Evolutionary conservation across 2,888 invertebrate species (phyloP).

Genomic region (Leuctra nigra): DNA sequence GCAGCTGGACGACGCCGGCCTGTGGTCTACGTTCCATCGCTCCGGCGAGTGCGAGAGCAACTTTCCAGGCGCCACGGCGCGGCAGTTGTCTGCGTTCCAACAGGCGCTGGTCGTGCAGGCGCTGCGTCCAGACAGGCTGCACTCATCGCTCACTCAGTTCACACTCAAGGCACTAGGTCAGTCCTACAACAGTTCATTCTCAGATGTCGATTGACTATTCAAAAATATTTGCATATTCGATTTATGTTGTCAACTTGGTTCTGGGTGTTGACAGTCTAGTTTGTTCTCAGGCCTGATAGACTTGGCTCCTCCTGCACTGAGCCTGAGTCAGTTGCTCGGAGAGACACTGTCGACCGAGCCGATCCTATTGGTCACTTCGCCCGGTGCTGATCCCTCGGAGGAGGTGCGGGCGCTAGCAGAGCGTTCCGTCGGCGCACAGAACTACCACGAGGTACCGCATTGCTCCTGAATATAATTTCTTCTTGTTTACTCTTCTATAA

Average conservation of each 20-base stretch:
- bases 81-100: conserved; percentile 66
- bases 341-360: conserved; percentile 58
- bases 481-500: no score
- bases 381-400: conserved; percentile 86
- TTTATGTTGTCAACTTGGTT: neutral
- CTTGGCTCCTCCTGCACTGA: conserved; percentile 51
- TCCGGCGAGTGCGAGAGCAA: conserved; percentile 56
- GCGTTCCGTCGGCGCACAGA: conserved; percentile 39
- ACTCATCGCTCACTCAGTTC: conserved; percentile 67
- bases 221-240: neutral
- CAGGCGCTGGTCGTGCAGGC: conserved; percentile 71
- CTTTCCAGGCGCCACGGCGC: conserved; percentile 48
- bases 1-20: conserved; percentile 52
- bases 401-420: conserved; percentile 65
- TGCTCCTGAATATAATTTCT: no score
- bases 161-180: conserved; percentile 61
- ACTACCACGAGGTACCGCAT: conserved; percentile 28
- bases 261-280: no score
- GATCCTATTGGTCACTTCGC: conserved; percentile 74
- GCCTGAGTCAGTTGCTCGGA: conserved; percentile 48
- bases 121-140: conserved; percentile 74
- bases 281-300: conserved; percentile 42
- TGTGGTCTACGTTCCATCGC: conserved; percentile 64
- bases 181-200: no score
- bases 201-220: conserved; percentile 14